These are phyloP conservation scores for Trichosurus vulpecula DNA, from an alignment of 2,797 vertebrate genomes.

Conservation along the genomic window DNA sequence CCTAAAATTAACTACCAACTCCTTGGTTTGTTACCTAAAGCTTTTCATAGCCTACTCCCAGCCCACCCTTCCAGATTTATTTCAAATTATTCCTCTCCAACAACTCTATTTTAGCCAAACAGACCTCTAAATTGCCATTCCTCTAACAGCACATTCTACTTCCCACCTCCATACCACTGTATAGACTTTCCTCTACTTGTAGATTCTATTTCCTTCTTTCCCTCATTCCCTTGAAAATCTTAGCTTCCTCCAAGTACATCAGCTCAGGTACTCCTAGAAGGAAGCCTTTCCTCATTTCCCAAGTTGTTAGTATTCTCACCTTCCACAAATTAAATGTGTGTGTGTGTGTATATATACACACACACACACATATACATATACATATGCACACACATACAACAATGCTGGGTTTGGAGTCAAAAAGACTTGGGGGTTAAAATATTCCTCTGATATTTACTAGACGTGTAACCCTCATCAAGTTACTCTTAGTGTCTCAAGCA, in stretches of 20 bases:
- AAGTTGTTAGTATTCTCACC: neutral
- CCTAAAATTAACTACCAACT: neutral
- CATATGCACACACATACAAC: neutral
- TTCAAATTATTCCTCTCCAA: neutral
- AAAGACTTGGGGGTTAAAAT: neutral
- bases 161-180: neutral
- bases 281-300: neutral
- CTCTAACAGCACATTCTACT: neutral
- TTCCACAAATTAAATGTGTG: neutral
- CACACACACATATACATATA: no score
- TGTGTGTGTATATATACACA: no score
- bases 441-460: neutral
- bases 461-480: neutral
- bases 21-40: neutral
- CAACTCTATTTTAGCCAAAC: neutral
- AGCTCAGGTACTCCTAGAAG: neutral
- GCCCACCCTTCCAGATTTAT: neutral
- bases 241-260: neutral
- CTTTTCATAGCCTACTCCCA: neutral
- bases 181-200: neutral
- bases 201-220: neutral
- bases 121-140: neutral
- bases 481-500: neutral
- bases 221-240: neutral
- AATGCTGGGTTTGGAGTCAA: neutral